Base-by-base conservation (phyloP, 2,888 invertebrate genomes). In the Nasonia oneida region DNA sequence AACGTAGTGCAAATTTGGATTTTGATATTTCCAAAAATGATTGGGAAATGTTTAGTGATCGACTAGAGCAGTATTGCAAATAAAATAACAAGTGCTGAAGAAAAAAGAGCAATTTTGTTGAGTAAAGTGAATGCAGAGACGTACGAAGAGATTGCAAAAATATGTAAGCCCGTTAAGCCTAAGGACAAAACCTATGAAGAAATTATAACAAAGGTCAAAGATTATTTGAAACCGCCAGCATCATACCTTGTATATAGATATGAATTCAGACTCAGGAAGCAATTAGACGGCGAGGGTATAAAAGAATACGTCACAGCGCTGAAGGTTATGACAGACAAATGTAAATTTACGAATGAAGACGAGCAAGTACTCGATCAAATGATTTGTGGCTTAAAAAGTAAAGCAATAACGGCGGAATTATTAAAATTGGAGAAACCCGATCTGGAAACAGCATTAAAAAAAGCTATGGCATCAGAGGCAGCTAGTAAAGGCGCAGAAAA, bases 331-430 rank as follows among this genome's bases (percentile, higher is more conserved):
- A 76, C 87, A 50, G 61, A 50, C 0, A 70, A 87, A 18, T 86
- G 87, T 23, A 67, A 70, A 33, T 87, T 88, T 42, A 47, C 67
- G 18, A 57, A 86, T 64, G 42, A 70, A 3, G 75, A 86, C 14
- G 87, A 87, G 3, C 67, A 74, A 74, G 70, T 88, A 47, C 18
- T 80, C 12, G 85, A 88, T 42, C 87, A 88, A 76, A 10, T 87
- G 4, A 47, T 86, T 15, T 23, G n/a, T 10, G 87, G 84, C 14
- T 12, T 87, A 42, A 50, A 67, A 67, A 84, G 67, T 53, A 82
- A 77, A 82, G 3, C 37, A n/a, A 86, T 87, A 12, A 87, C 64
- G 42, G 57, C 71, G 0, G 80, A 80, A n/a, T 76, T 88, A 57
- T 79, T 88, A 29, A 81, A 87, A 79, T 79, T 78, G 14, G 85